Conservation (phyloP, 2,113 vertebrate species). For the Odobenus rosmarus region DNA sequence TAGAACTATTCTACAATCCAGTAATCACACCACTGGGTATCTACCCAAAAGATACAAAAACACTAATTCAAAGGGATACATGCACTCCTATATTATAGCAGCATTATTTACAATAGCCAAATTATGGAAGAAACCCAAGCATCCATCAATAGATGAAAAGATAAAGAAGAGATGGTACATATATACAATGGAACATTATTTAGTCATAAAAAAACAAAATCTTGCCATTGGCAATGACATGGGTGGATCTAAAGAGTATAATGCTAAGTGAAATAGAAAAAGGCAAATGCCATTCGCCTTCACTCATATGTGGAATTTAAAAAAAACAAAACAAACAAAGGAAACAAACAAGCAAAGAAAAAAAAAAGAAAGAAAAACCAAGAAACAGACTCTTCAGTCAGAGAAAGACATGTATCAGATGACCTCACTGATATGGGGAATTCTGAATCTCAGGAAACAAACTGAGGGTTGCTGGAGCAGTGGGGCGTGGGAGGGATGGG, state of each 20-base stretch:
- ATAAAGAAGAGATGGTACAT: background rate
- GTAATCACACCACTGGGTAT: background rate
- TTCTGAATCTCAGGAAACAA: too few species aligned
- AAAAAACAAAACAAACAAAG: background rate
- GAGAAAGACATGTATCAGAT: too few species aligned
- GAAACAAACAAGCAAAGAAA: background rate
- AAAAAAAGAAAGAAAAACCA: background rate
- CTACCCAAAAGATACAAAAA: background rate
- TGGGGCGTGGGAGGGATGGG: too few species aligned
- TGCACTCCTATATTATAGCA: background rate
- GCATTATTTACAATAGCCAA: background rate
- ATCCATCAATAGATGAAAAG: background rate
- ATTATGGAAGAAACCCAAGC: background rate
- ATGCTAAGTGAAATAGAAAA: background rate
- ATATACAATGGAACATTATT: background rate
- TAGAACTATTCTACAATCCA: background rate
- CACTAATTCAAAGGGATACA: background rate
- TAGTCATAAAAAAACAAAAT: background rate
- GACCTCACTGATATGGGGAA: too few species aligned
- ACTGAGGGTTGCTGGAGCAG: too few species aligned
- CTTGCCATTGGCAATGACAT: background rate
- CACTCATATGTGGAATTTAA: background rate
- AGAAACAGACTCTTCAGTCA: background rate
- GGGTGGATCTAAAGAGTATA: background rate
- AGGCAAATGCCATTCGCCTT: background rate